Base-by-base conservation (phyloP, 2,888 invertebrate genomes). In the Meliscaeva auricollis region DNA sequence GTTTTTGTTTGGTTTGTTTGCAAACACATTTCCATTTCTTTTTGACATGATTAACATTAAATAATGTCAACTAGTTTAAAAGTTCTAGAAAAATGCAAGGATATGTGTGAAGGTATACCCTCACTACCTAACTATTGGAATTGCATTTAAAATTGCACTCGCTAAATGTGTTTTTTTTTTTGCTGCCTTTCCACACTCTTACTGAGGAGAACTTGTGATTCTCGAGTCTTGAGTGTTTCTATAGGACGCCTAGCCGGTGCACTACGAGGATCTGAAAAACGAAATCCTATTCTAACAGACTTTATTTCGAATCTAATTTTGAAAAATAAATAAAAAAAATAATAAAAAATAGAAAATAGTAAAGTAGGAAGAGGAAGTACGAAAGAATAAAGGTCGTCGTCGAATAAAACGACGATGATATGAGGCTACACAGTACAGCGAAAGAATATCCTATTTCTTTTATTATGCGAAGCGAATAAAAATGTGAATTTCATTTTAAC, bases 401-500 rank as follows among this genome's bases (percentile, higher is more conserved):
- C n/a, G n/a, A n/a, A n/a, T n/a, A n/a, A n/a, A n/a, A n/a, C n/a
- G n/a, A 30, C 8, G 26, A 35, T n/a, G 35, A 32, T 56, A 35
- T 58, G 58, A 32, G 38, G n/a, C n/a, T 17, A 15, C 4, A 5
- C 3, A 7, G 2, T 35, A n/a, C 20, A 35, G 20, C 26, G 11
- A 54, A 26, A 17, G 17, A 20, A 80, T 75, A 69, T 68, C 62
- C 58, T 69, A 35, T 52, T 58, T 69, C 44, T 60, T 62, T 69
- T 70, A 54, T 44, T 69, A 69, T 70, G 50, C 62, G 15, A 26
- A 69, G 76, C 48, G 26, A 64, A 70, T 62, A 81, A 64, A 76
- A 76, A 76, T 76, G 30, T 38, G 62, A 70, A 76, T 70, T 76
- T 81, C 20, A 80, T 80, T 80, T 58, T 75, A 62, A 70, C 76